Evolutionary conservation across 1,140 invertebrate genomes (phyloP).

Genomic region (Brachystomella parvula): DNA sequence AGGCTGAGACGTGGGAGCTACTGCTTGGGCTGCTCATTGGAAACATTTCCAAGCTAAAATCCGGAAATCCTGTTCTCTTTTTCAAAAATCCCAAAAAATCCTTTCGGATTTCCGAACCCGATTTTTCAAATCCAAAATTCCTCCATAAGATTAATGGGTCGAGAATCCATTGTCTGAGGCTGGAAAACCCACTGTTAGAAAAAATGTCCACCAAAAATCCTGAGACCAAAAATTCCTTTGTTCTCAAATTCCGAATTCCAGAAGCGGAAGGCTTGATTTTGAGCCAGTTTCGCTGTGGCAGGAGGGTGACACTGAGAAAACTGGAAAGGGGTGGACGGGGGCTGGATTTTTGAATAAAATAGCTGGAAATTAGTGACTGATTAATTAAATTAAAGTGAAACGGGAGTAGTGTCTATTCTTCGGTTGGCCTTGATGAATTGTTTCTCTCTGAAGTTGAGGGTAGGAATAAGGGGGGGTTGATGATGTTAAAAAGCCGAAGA

Average conservation of each 20-base stretch:
- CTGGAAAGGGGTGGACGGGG: not conserved
- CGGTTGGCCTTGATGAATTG: constrained; percentile 9
- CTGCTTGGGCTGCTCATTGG: not conserved
- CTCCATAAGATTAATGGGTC: no score
- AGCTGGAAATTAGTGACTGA: not conserved
- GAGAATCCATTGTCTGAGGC: no score
- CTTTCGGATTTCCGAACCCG: no score
- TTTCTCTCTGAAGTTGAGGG: not conserved
- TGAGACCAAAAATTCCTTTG: not conserved
- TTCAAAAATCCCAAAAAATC: no score
- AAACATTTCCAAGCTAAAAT: not conserved
- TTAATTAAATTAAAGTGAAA: constrained; percentile 1
- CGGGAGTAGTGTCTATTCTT: constrained; percentile 1
- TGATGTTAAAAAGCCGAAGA: no score
- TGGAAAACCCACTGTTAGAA: not conserved
- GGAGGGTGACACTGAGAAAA: no score
- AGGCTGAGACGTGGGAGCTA: not conserved
- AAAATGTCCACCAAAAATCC: not conserved
- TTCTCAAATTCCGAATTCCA: not conserved
- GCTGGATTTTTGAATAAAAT: not conserved
- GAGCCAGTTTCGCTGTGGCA: no score
- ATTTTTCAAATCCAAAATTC: no score
- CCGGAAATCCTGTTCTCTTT: no score
- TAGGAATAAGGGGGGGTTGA: not conserved
- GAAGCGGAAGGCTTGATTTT: no score